These are phyloP conservation scores for Aldrovandia affinis DNA, from an alignment of 2,797 vertebrate genomes.

Conservation along the genomic window DNA sequence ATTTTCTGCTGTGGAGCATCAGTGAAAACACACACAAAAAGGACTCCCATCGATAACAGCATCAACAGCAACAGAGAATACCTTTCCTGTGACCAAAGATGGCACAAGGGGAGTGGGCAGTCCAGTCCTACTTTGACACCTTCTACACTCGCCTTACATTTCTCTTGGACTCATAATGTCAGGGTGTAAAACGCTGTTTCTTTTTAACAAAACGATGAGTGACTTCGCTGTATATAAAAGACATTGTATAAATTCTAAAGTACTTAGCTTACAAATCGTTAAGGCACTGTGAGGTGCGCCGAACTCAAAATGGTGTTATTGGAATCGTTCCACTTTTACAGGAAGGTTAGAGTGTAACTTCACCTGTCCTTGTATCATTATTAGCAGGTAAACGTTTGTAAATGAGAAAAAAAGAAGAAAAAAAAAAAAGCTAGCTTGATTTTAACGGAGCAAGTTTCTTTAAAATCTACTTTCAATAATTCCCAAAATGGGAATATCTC, in stretches of 20 bases:
- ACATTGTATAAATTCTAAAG: conserved; percentile 92
- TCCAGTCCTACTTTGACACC: conserved; percentile 76
- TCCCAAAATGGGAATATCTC: conserved; percentile 79
- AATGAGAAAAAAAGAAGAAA: no score
- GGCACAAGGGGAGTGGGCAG: conserved; percentile 57
- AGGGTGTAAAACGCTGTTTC: conserved; percentile 86
- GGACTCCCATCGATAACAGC: conserved; percentile 26
- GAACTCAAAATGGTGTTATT: conserved; percentile 71
- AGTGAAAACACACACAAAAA: conserved; percentile 43
- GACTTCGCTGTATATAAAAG: conserved; percentile 96
- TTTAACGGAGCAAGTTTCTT: conserved; percentile 82
- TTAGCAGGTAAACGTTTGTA: conserved; percentile 84
- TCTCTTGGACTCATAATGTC: conserved; percentile 82
- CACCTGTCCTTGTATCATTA: conserved; percentile 85
- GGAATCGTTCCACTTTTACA: conserved; percentile 69
- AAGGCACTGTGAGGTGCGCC: conserved; percentile 85
- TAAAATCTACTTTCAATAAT: conserved; percentile 83
- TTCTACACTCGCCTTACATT: conserved; percentile 91
- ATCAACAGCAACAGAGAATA: conserved; percentile 53
- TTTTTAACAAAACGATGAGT: conserved; percentile 79
- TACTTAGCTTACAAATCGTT: conserved; percentile 86
- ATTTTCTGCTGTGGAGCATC: conserved; percentile 64
- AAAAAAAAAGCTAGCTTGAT: conserved; percentile 83
- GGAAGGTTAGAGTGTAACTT: conserved; percentile 70
- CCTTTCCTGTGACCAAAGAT: conserved; percentile 76